Evolutionary conservation across 2,888 invertebrate species (phyloP).

Genomic region (Ligdia adustata): DNA sequence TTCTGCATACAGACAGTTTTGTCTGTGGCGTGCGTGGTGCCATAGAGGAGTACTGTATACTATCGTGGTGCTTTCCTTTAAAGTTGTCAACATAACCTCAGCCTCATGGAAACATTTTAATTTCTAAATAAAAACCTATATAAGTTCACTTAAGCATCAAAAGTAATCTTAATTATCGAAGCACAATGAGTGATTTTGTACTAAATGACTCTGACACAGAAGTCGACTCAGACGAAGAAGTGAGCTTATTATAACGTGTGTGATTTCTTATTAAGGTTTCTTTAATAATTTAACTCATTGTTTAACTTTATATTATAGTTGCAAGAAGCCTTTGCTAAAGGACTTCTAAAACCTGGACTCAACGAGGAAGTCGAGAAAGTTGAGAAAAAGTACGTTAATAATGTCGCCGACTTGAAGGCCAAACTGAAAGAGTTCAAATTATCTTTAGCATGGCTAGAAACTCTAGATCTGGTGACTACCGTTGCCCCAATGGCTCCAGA

Average conservation of each 20-base stretch:
- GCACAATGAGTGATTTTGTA: slow-evolving; percentile 69
- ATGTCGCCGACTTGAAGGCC: slow-evolving; percentile 87
- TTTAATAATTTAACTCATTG: background rate
- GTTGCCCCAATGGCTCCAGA: slow-evolving; percentile 94
- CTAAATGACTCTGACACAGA: slow-evolving; percentile 79
- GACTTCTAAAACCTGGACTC: slow-evolving; percentile 93
- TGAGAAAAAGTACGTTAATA: slow-evolving; percentile 86
- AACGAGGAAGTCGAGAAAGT: slow-evolving; percentile 86
- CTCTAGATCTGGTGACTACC: slow-evolving; percentile 90
- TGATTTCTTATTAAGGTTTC: background rate
- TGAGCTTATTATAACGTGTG: slow-evolving; percentile 40
- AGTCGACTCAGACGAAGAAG: slow-evolving; percentile 84
- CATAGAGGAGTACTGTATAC: too few species aligned
- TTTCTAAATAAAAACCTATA: too few species aligned
- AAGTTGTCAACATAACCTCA: too few species aligned
- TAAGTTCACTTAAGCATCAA: too few species aligned
- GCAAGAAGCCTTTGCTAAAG: slow-evolving; percentile 94
- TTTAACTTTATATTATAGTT: slow-evolving; percentile 80
- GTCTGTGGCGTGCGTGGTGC: too few species aligned
- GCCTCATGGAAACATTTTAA: too few species aligned
- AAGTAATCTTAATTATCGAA: background rate
- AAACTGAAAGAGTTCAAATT: slow-evolving; percentile 89
- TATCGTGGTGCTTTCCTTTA: too few species aligned
- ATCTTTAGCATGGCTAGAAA: slow-evolving; percentile 93
- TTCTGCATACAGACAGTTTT: too few species aligned